Evolutionary conservation across 2,113 vertebrate genomes (phyloP).

Genomic region (Mesitornis unicolor): DNA sequence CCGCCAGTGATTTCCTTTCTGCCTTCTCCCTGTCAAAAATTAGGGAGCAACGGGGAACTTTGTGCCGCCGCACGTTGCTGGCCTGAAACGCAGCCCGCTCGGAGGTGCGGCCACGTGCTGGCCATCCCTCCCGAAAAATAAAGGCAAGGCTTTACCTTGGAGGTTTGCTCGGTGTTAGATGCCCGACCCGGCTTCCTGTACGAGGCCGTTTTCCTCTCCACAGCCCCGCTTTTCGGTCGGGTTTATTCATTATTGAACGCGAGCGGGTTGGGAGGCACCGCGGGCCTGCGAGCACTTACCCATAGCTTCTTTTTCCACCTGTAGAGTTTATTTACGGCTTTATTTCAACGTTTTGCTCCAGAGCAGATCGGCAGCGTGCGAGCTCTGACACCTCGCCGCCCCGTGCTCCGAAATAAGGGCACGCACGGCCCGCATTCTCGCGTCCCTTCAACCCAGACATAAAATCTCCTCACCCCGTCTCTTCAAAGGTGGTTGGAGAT

Average conservation of each 20-base stretch:
- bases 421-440: rapidly evolving
- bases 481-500: background rate
- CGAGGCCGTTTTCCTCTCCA: background rate
- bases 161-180: background rate
- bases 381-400: background rate
- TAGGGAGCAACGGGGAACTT: background rate
- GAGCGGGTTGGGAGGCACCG: background rate
- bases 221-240: background rate
- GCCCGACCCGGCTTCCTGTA: background rate
- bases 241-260: background rate
- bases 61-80: rapidly evolving
- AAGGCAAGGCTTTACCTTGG: background rate
- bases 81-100: rapidly evolving
- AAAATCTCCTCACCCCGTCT: background rate
- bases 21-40: background rate
- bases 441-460: rapidly evolving
- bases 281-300: background rate
- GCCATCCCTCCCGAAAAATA: background rate
- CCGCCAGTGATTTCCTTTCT: background rate
- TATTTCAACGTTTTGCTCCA: background rate
- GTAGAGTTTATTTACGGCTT: background rate
- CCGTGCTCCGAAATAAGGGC: background rate
- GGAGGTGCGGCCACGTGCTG: background rate
- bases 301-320: background rate
- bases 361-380: background rate